A percentile compares a stretch with the other conserved stretches of the same genome.
These are phyloP conservation scores for Paedocypris micromegethes DNA, from an alignment of 2,797 vertebrate genomes.

Conservation along the genomic window DNA sequence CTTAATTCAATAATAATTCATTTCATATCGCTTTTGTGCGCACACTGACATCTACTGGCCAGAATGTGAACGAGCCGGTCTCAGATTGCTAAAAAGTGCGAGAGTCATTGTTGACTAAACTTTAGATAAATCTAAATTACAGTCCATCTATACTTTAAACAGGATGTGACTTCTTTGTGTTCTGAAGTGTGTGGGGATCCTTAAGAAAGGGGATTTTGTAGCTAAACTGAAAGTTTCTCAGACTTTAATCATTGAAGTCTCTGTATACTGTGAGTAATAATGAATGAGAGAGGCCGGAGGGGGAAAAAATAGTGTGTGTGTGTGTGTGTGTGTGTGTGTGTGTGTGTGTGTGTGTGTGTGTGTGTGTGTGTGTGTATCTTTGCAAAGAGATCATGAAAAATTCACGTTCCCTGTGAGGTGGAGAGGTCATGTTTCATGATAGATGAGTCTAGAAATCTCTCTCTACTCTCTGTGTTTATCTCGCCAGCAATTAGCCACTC, in stretches of 20 bases:
- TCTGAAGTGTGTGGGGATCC: slow-evolving; percentile 4
- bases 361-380: slow-evolving; percentile 4
- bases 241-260: slow-evolving; percentile 3
- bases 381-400: slow-evolving; percentile 37
- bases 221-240: slow-evolving; percentile 26
- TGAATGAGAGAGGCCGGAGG: slow-evolving; percentile 22
- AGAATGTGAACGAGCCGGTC: slow-evolving; percentile 11
- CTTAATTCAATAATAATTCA: neutral
- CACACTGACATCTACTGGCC: slow-evolving; percentile 17
- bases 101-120: slow-evolving; percentile 2
- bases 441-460: slow-evolving; percentile 31
- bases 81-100: neutral
- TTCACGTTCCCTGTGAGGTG: slow-evolving; percentile 26
- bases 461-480: slow-evolving; percentile 21
- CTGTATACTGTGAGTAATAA: slow-evolving; percentile 31
- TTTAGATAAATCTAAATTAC: slow-evolving; percentile 4
- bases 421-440: slow-evolving; percentile 39
- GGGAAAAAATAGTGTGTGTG: slow-evolving; percentile 11
- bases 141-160: slow-evolving; percentile 8
- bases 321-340: slow-evolving; percentile 5
- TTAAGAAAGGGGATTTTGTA: neutral
- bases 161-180: slow-evolving; percentile 19
- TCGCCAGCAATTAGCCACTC: slow-evolving; percentile 20
- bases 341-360: neutral
- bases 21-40: neutral